These are phyloP conservation scores for Drosophila nr. perissopoda DNA, from an alignment of 2,888 invertebrate genomes.

Conservation along the genomic window DNA sequence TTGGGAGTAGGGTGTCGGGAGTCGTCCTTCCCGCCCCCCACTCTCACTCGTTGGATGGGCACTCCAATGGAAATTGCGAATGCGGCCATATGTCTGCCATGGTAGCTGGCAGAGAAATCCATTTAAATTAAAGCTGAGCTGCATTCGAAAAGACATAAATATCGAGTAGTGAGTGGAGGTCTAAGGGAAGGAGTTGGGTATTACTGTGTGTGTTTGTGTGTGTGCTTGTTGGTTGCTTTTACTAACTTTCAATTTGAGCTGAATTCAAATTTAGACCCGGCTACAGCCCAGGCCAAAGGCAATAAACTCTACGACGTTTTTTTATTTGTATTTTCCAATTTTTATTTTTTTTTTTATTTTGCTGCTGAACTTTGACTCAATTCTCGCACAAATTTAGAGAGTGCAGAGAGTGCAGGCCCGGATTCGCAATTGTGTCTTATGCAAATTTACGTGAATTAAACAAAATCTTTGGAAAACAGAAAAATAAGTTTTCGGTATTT, in stretches of 20 bases:
- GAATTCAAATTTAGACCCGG: conserved; percentile 71
- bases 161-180: conserved; percentile 34
- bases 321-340: conserved; percentile 14
- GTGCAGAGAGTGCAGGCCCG: conserved; percentile 32
- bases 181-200: conserved; percentile 13
- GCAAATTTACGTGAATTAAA: conserved; percentile 79
- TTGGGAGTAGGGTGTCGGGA: conserved; percentile 39
- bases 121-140: conserved; percentile 80
- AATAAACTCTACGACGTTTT: conserved; percentile 60
- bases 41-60: conserved; percentile 6
- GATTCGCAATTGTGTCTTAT: conserved; percentile 72
- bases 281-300: conserved; percentile 55
- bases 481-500: conserved; percentile 77
- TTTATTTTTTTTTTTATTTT: conserved; percentile 24
- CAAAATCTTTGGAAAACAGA: conserved; percentile 79
- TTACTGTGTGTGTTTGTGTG: conserved; percentile 13
- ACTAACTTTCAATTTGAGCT: conserved; percentile 79
- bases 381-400: conserved; percentile 77
- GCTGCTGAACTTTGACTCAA: conserved; percentile 74
- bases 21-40: background rate
- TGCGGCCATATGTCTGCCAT: conserved; percentile 74
- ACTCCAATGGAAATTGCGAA: conserved; percentile 62
- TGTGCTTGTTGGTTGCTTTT: conserved; percentile 48
- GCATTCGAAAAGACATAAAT: conserved; percentile 80
- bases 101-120: conserved; percentile 64